Conservation (phyloP, 2,797 vertebrate genomes). For the Nannoperca australis region DNA sequence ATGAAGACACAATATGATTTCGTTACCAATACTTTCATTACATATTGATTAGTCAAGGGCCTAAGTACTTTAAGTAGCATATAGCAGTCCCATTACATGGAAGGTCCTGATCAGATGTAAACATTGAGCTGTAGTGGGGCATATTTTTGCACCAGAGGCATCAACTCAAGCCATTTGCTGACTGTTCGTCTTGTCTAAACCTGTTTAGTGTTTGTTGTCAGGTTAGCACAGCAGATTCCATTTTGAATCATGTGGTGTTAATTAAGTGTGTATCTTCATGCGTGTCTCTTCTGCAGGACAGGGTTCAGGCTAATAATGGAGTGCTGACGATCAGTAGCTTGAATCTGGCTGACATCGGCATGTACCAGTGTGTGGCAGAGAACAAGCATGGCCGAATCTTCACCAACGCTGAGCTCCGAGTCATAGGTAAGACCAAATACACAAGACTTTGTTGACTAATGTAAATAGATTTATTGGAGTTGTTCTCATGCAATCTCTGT, state of each 20-base stretch:
- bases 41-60: not conserved
- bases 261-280: conserved; percentile 6
- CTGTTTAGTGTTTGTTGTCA: conserved; percentile 37
- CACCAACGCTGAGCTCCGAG: conserved; percentile 91
- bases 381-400: conserved; percentile 92
- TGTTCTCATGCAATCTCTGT: not conserved
- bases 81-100: not conserved
- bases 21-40: not conserved
- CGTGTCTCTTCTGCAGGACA: conserved; percentile 84
- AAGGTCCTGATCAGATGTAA: conserved; percentile 13
- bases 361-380: conserved; percentile 97
- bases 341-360: conserved; percentile 91
- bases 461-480: not conserved
- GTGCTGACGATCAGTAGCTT: conserved; percentile 89
- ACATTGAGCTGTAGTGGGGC: not conserved
- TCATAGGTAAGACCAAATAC: conserved; percentile 87
- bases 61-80: not conserved
- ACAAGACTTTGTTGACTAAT: not conserved
- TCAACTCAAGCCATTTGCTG: conserved; percentile 32
- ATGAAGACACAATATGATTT: not conserved
- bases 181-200: conserved; percentile 48
- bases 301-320: conserved; percentile 91
- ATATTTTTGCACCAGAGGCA: conserved; percentile 12
- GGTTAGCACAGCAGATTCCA: conserved; percentile 22
- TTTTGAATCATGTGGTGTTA: conserved; percentile 14